Base-by-base conservation (phyloP, 2,888 invertebrate species). In the Diloba caeruleocephala region DNA sequence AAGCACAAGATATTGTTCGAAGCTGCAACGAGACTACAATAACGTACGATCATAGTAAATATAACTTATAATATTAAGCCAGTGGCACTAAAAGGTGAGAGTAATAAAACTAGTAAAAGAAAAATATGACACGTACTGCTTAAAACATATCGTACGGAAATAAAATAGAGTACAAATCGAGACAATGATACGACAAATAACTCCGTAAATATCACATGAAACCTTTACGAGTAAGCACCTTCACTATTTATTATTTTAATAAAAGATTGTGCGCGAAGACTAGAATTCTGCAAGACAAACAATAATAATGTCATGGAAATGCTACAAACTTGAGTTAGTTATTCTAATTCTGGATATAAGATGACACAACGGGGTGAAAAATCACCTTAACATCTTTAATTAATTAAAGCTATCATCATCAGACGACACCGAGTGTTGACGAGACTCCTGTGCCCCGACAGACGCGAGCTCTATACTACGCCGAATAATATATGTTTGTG, bases 1-100 rank as follows among this genome's bases (percentile, higher is more conserved):
- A 93, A 93, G 93, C 93, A 91, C 89, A 86, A 87, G 83, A 84
- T 79, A 78, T 92, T 92, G 90, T 87, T 93, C 90, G 80, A 90
- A 92, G 93, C 93, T 93, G 93, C 92, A 88, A 91, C 89, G 79
- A 87, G 88, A 90, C 87, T 88, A 89, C 85, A 82, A 78, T 84
- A 82, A 85, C 78, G 71, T 85, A 77, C 66, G 67, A 73, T 60
- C 74, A 74, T 74, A 78, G 80, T 80, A 81, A 84, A 79, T 78
- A 83, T 81, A 82, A 84, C 81, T 81, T 87, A 88, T 59, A 70
- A 78, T 74, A 83, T 78, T 79, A 87, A 89, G 92, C 92, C 90
- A 90, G 91, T 88, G 91, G 90, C 91, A 90, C 90, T 85, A 84
- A 78, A 74, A 85, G 84, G 84, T 86, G 88, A 90, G 88, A 86